These are phyloP conservation scores for Ditylenchus weischeri DNA, from an alignment of 2,888 invertebrate species.

Conservation along the genomic window DNA sequence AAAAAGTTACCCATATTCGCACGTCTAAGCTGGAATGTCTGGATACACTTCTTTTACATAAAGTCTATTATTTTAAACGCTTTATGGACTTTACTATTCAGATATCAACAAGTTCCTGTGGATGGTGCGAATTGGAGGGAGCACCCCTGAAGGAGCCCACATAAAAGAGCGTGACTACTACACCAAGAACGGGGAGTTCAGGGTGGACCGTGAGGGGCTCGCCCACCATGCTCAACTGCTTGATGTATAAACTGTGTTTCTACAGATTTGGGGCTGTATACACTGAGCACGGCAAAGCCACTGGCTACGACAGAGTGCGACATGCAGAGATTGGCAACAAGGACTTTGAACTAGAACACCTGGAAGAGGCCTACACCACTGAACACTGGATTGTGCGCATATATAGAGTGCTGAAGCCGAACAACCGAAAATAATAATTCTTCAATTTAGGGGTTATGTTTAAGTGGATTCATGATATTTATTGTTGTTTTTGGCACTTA, in stretches of 20 bases:
- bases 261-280: conserved; percentile 70
- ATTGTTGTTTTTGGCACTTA: too few species aligned
- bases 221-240: conserved; percentile 82
- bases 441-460: not conserved
- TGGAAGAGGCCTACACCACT: conserved; percentile 96
- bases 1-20: too few species aligned
- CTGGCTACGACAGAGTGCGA: conserved; percentile 91
- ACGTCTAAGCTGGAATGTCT: too few species aligned
- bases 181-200: conserved; percentile 87
- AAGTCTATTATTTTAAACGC: too few species aligned
- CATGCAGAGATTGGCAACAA: conserved; percentile 98
- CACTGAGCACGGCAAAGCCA: conserved; percentile 72
- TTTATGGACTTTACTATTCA: conserved; percentile 58
- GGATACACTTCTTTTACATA: too few species aligned
- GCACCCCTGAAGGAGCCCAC: conserved; percentile 70
- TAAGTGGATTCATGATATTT: too few species aligned
- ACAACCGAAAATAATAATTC: conserved; percentile 34
- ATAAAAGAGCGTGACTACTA: conserved; percentile 90
- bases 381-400: conserved; percentile 98
- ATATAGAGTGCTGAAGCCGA: conserved; percentile 79
- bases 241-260: conserved; percentile 99
- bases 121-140: conserved; percentile 97
- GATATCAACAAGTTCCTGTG: conserved; percentile 98
- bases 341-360: conserved; percentile 88
- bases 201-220: conserved; percentile 85